Evolutionary conservation across 2,888 invertebrate genomes (phyloP).

Genomic region (Drosophila sordidula): DNA sequence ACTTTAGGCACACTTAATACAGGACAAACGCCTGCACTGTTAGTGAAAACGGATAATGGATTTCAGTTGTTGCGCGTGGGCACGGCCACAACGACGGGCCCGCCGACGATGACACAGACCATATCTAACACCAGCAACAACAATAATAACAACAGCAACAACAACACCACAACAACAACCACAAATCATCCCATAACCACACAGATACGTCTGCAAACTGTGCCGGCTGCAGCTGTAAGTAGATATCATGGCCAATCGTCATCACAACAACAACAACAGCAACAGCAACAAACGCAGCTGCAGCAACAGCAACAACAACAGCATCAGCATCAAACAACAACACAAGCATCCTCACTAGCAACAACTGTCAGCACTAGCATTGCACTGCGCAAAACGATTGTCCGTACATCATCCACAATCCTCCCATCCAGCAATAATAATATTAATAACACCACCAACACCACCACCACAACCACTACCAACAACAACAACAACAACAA

Average conservation of each 20-base stretch:
- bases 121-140: slow-evolving; percentile 84
- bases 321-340: slow-evolving; percentile 61
- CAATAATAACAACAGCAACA: slow-evolving; percentile 53
- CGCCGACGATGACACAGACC: slow-evolving; percentile 85
- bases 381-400: slow-evolving; percentile 87
- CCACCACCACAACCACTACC: slow-evolving; percentile 58
- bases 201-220: slow-evolving; percentile 93
- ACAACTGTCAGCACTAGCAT: slow-evolving; percentile 84
- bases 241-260: slow-evolving; percentile 89
- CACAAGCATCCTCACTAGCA: slow-evolving; percentile 69
- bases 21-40: slow-evolving; percentile 94
- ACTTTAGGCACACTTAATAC: slow-evolving; percentile 95
- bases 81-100: slow-evolving; percentile 89
- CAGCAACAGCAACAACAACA: slow-evolving; percentile 57
- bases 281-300: slow-evolving; percentile 61
- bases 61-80: slow-evolving; percentile 96
- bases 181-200: slow-evolving; percentile 87
- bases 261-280: slow-evolving; percentile 85
- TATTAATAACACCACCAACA: slow-evolving; percentile 61
- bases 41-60: slow-evolving; percentile 98
- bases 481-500: slow-evolving; percentile 64
- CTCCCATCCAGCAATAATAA: slow-evolving; percentile 76
- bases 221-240: slow-evolving; percentile 94
- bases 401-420: slow-evolving; percentile 83
- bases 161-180: slow-evolving; percentile 72